Conservation (phyloP, 2,113 vertebrate species). For the Oostethus manadensis region DNA sequence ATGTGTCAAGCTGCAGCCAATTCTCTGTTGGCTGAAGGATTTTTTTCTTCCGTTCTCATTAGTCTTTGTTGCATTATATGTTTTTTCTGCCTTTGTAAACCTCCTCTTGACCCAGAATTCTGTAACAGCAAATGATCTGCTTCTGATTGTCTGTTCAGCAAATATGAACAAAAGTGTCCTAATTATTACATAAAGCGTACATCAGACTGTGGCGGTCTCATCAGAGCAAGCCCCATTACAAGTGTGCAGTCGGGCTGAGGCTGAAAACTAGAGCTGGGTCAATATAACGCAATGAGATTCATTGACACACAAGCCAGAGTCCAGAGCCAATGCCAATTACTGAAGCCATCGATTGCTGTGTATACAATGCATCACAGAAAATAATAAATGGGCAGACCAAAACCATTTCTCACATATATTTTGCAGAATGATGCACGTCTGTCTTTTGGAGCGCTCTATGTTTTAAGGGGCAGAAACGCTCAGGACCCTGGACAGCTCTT, state of each 20-base stretch:
- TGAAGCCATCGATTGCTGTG: conserved; percentile 47
- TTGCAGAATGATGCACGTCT: conserved; percentile 12
- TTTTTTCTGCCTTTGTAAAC: conserved; percentile 6
- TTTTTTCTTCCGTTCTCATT: background rate
- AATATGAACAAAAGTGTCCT: conserved; percentile 2
- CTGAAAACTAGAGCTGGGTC: conserved; percentile 29
- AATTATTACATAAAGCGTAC: conserved; percentile 17
- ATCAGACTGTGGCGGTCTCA: conserved; percentile 20
- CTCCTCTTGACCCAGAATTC: conserved; percentile 6
- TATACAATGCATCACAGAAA: conserved; percentile 37
- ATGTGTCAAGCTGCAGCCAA: conserved; percentile 4
- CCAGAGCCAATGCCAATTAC: conserved; percentile 49
- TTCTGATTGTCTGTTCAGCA: background rate
- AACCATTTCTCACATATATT: conserved; percentile 30
- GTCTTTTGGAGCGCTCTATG: conserved; percentile 2
- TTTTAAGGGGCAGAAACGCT: conserved; percentile 12
- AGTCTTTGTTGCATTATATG: conserved; percentile 4
- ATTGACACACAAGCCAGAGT: conserved; percentile 47
- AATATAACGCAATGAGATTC: conserved; percentile 54
- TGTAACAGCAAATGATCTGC: conserved; percentile 9
- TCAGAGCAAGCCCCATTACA: conserved; percentile 21
- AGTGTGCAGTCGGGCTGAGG: conserved; percentile 24
- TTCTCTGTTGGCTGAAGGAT: conserved; percentile 1
- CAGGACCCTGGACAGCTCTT: conserved; percentile 57
- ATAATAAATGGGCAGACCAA: conserved; percentile 17